Base-by-base conservation (phyloP, 2,888 invertebrate species). In the Heliconius aoede region DNA sequence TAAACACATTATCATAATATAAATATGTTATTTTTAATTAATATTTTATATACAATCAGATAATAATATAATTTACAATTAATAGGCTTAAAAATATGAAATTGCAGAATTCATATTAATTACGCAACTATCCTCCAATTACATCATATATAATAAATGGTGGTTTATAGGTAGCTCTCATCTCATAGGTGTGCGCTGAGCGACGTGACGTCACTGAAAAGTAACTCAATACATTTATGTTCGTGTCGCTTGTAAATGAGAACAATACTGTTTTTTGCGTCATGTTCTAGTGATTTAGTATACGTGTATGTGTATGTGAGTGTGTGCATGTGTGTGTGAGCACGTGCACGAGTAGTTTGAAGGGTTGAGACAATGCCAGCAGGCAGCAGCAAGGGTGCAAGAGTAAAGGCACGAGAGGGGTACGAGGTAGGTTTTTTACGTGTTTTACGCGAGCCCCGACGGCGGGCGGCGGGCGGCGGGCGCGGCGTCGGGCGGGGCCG, bases 371-470 rank as follows among this genome's bases (percentile, higher is more conserved):
- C 78, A 75, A 77, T 78, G 68, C 58, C 24, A 58, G 24, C 58
- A 58, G 24, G 24, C 11, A 26, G n/a, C 26, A 60, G 58, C 60
- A 60, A 60, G 60, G 60, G 60, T 60, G 60, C 77, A 81, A 77
- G 78, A 77, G 76, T 78, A 72, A 62, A 72, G 69, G 73, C 74
- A 61, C 73, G 79, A 78, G 82, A 80, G 80, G 85, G 83, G 87
- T 86, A 84, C 84, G 83, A 83, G 77, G 78, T 75, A 72, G 67
- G 79, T 77, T 77, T 74, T 76, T 77, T 71, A 77, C 82, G 80
- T 83, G 83, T 77, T 77, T 77, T 72, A 46, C 73, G 75, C 79
- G 80, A 46, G 73, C 85, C 85, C 86, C 83, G 86, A 85, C 85
- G 82, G 15, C 73, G 82, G 80, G 81, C 64, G 79, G 36, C 81